Percentiles rank a stretch among this genome's conserved stretches.
Evolutionary conservation across 2,113 vertebrate species (phyloP).

Genomic region (Esox niger): DNA sequence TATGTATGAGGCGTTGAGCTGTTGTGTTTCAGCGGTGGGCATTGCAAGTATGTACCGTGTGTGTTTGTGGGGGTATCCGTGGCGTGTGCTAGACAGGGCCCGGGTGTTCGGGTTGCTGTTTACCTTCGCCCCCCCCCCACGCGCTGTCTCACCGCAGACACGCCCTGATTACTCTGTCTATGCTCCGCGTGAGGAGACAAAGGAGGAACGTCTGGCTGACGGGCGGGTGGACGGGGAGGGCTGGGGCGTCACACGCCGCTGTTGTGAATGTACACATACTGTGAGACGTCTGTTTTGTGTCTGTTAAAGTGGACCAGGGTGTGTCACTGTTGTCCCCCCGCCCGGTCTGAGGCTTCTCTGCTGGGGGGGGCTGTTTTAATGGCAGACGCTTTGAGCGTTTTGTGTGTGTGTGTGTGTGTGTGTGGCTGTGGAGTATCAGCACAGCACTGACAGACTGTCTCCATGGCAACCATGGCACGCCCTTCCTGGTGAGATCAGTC

Average conservation of each 20-base stretch:
- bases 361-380: conserved; percentile 23
- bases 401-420: conserved; percentile 44
- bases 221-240: too few relatives aligned
- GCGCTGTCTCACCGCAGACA: conserved; percentile 32
- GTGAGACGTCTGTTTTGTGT: conserved; percentile 42
- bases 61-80: conserved; percentile 29
- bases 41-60: conserved; percentile 18
- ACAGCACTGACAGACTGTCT: conserved; percentile 55
- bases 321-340: conserved; percentile 47
- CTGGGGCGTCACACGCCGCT: conserved; percentile 26
- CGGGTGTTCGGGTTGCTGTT: conserved; percentile 12
- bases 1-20: neutral
- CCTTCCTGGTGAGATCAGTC: conserved; percentile 69
- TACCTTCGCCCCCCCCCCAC: conserved; percentile 18
- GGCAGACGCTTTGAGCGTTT: conserved; percentile 18
- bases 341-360: conserved; percentile 22
- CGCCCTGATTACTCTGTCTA: conserved; percentile 44
- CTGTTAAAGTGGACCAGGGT: conserved; percentile 28
- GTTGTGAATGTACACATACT: conserved; percentile 28
- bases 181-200: conserved; percentile 26
- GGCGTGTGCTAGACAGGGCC: conserved; percentile 9
- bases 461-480: conserved; percentile 70
- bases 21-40: neutral
- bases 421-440: conserved; percentile 39
- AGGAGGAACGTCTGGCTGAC: neutral